phyloP scores from a whole-genome alignment of 2,888 invertebrate species.

The Ophioninae sp. region DNA sequence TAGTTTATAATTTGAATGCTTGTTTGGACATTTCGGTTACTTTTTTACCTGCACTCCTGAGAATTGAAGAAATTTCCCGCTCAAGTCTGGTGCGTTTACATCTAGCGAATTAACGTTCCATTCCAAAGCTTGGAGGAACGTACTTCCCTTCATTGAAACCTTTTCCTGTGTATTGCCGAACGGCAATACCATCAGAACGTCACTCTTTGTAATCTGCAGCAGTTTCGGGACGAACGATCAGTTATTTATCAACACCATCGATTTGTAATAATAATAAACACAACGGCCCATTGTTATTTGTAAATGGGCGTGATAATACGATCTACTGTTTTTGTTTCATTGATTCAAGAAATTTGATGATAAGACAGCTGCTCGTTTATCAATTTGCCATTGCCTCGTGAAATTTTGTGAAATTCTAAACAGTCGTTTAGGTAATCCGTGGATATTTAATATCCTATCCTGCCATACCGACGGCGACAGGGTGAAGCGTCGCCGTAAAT shows the following conservation, averaged over 20 bases:
- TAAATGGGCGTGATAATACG: not conserved
- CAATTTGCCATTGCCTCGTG: not conserved
- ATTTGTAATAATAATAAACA: not conserved
- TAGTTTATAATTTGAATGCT: not conserved
- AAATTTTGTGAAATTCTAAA: too few species aligned
- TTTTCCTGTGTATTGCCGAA: slow-evolving; percentile 88
- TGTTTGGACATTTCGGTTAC: not conserved
- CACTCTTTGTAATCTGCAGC: slow-evolving; percentile 86
- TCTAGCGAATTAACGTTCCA: slow-evolving; percentile 83
- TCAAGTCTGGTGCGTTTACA: slow-evolving; percentile 81
- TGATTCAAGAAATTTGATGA: too few species aligned
- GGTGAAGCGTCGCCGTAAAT: too few species aligned
- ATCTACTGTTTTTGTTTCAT: not conserved
- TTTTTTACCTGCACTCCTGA: slow-evolving; percentile 85
- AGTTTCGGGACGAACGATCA: not conserved
- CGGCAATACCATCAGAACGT: slow-evolving; percentile 88
- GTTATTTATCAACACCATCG: not conserved
- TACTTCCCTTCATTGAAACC: slow-evolving; percentile 85
- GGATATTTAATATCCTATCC: too few species aligned
- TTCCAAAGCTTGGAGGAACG: slow-evolving; percentile 86
- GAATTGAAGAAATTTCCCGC: slow-evolving; percentile 91
- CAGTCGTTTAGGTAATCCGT: too few species aligned
- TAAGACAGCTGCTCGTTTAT: too few species aligned
- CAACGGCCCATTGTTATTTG: too few species aligned
- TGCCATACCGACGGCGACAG: too few species aligned